phyloP scores from a whole-genome alignment of 2,888 invertebrate genomes.

The Agapetus fuscipes region DNA sequence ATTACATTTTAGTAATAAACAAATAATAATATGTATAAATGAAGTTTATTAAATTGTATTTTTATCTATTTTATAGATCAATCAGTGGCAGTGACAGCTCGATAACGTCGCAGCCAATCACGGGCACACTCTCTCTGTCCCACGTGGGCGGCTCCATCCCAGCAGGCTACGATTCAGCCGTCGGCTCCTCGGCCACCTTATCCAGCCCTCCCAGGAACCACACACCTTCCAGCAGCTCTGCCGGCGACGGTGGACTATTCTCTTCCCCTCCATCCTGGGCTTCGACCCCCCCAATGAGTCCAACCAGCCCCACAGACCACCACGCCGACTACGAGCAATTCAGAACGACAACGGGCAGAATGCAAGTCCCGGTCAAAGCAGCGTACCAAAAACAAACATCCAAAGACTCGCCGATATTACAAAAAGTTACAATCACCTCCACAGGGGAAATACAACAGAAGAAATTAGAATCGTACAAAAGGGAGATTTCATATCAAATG shows the following conservation, averaged over 20 bases:
- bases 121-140: conserved; percentile 32
- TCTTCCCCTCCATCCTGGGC: conserved; percentile 50
- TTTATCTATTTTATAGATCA: conserved; percentile 27
- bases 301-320: conserved; percentile 36
- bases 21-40: too few relatives aligned
- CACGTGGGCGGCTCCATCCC: conserved; percentile 28
- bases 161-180: conserved; percentile 49
- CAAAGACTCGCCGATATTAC: conserved; percentile 30
- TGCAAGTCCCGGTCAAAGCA: conserved; percentile 24
- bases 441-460: conserved; percentile 46
- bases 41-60: too few relatives aligned
- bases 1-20: too few relatives aligned
- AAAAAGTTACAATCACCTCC: conserved; percentile 52
- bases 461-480: conserved; percentile 18
- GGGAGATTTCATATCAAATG: conserved; percentile 20
- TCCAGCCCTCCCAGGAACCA: conserved; percentile 43
- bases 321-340: conserved; percentile 26
- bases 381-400: conserved; percentile 26
- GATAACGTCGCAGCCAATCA: conserved; percentile 32
- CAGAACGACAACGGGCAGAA: conserved; percentile 26
- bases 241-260: conserved; percentile 31
- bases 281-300: conserved; percentile 47
- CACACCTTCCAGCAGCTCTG: conserved; percentile 29
- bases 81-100: conserved; percentile 42
- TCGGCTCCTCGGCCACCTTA: conserved; percentile 51